Evolutionary conservation across 2,113 vertebrate species (phyloP).

Genomic region (Scomber colias): DNA sequence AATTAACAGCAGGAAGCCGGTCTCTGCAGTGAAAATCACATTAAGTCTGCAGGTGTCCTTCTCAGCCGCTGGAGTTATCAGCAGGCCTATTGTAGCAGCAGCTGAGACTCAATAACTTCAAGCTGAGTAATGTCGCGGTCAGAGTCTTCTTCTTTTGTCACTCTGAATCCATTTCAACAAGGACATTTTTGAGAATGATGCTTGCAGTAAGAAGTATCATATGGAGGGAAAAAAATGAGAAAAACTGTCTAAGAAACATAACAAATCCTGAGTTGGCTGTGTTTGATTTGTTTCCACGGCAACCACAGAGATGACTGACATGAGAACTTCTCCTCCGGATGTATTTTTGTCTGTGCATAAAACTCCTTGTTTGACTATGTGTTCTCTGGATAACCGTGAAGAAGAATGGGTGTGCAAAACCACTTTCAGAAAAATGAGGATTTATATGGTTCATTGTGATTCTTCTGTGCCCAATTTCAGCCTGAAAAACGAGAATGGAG

Average conservation of each 20-base stretch:
- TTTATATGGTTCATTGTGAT: background rate
- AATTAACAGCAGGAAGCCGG: too few species aligned
- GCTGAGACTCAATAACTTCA: too few species aligned
- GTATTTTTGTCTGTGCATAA: background rate
- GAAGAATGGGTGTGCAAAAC: conserved; percentile 15
- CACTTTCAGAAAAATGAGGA: background rate
- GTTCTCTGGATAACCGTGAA: conserved; percentile 12
- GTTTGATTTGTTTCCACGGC: background rate
- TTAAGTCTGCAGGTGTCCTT: too few species aligned
- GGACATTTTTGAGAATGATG: too few species aligned
- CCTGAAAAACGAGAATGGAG: background rate
- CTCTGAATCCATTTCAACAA: too few species aligned
- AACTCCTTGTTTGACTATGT: background rate
- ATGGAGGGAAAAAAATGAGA: too few species aligned
- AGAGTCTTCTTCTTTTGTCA: too few species aligned
- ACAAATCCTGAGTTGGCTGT: background rate
- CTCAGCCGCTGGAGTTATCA: too few species aligned
- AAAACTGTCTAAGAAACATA: background rate
- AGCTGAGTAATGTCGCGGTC: too few species aligned
- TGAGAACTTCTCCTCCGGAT: background rate
- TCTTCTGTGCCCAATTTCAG: background rate
- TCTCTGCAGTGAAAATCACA: too few species aligned
- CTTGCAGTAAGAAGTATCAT: too few species aligned
- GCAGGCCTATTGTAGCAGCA: too few species aligned
- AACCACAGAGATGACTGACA: conserved; percentile 13